phyloP scores from a whole-genome alignment of 2,797 vertebrate species.

The Notolepis coatsorum region DNA sequence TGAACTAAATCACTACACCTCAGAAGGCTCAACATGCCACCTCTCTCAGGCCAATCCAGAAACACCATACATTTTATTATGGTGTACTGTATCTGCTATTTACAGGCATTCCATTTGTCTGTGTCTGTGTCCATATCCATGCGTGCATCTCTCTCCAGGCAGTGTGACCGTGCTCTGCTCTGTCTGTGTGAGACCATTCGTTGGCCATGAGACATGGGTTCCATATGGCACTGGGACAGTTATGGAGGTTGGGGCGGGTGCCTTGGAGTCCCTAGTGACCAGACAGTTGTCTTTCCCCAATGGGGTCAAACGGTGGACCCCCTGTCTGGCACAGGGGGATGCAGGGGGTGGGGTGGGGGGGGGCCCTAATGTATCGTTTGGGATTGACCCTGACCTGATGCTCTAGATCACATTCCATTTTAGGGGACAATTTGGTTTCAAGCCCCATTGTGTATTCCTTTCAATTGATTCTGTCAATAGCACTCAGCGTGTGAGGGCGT shows the following conservation, averaged over 20 bases:
- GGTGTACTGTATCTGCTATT: no score
- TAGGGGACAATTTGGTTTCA: constrained; percentile 70
- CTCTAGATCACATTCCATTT: constrained; percentile 76
- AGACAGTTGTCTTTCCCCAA: constrained; percentile 45
- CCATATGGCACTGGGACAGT: constrained; percentile 48
- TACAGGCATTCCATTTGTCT: constrained; percentile 13
- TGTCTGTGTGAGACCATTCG: constrained; percentile 46
- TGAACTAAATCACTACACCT: no score
- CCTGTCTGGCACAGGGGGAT: constrained; percentile 21
- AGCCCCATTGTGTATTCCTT: constrained; percentile 48
- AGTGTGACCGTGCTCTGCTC: not conserved
- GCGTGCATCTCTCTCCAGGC: not conserved
- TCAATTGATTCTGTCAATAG: constrained; percentile 63
- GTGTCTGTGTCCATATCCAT: constrained; percentile 38
- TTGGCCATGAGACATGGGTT: constrained; percentile 45
- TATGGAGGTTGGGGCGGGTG: constrained; percentile 41
- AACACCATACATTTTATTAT: no score
- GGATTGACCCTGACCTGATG: constrained; percentile 67
- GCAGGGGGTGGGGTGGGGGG: constrained; percentile 28
- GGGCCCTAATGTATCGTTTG: constrained; percentile 68
- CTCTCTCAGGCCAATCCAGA: no score
- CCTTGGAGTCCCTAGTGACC: constrained; percentile 35
- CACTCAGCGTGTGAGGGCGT: constrained; percentile 47
- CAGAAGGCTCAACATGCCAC: no score
- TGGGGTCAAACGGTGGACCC: constrained; percentile 64